Evolutionary conservation across 1,140 invertebrate species (phyloP).

Genomic region (Argopecten irradians): DNA sequence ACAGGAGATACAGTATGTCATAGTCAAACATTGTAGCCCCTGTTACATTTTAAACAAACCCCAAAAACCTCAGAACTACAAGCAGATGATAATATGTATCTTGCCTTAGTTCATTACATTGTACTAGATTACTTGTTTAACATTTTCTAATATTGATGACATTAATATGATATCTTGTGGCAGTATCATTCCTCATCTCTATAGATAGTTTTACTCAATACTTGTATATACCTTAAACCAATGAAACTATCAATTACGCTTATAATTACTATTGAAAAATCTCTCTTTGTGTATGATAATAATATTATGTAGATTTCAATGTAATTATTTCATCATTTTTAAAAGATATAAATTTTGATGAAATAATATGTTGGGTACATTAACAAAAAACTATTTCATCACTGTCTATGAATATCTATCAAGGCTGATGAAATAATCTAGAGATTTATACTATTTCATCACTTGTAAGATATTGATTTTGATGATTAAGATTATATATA

Average conservation of each 20-base stretch:
- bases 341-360: neutral
- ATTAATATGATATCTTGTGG: neutral
- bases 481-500: neutral
- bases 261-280: neutral
- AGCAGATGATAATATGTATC: neutral
- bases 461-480: too few relatives aligned
- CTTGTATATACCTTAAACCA: neutral
- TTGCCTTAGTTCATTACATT: neutral
- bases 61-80: neutral
- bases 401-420: neutral
- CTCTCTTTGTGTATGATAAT: neutral
- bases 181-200: neutral
- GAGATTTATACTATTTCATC: too few relatives aligned
- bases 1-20: neutral
- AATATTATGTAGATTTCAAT: neutral
- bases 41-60: neutral
- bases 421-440: neutral
- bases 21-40: neutral
- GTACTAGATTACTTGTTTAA: constrained; percentile 7
- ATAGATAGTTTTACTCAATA: neutral
- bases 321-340: neutral
- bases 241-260: neutral
- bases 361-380: too few relatives aligned
- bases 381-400: neutral
- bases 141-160: neutral